Evolutionary conservation across 1,140 invertebrate species (phyloP).

Genomic region (Stegodyphus mimosarum): DNA sequence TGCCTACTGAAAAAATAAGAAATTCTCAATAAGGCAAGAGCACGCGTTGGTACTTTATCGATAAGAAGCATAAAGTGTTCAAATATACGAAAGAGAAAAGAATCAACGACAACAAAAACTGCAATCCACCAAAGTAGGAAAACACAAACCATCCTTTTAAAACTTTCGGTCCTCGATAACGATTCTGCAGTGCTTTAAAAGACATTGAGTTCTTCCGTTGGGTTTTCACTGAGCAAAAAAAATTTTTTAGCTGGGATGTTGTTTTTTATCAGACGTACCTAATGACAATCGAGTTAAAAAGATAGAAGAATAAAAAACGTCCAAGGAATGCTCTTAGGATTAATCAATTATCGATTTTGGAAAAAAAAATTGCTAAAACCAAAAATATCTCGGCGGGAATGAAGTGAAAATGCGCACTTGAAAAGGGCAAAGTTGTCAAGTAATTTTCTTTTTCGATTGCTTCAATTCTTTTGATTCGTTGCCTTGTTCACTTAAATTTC

Average conservation of each 20-base stretch:
- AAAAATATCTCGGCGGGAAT: background rate
- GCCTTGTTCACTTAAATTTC: slow-evolving; percentile 24
- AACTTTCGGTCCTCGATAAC: slow-evolving; percentile 25
- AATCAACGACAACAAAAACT: no score
- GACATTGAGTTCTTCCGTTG: slow-evolving; percentile 4
- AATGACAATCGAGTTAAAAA: slow-evolving; percentile 56
- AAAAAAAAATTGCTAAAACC: slow-evolving; percentile 7
- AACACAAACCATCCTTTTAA: slow-evolving; percentile 2
- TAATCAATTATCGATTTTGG: slow-evolving; percentile 55
- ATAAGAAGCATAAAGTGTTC: background rate
- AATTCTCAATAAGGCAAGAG: no score
- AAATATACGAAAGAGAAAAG: background rate
- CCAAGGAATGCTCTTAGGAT: slow-evolving; percentile 37
- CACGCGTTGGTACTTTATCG: background rate
- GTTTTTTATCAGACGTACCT: slow-evolving; percentile 16
- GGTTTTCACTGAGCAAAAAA: background rate
- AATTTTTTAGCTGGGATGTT: background rate
- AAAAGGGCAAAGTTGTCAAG: slow-evolving; percentile 33
- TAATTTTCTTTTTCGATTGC: background rate
- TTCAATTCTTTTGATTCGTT: slow-evolving; percentile 5
- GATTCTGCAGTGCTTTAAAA: slow-evolving; percentile 31
- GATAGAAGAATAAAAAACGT: slow-evolving; percentile 17
- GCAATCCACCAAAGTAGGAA: background rate
- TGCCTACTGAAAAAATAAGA: no score
- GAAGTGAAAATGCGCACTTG: slow-evolving; percentile 10